Base-by-base conservation (phyloP, 2,113 vertebrate genomes). In the Rana temporaria region DNA sequence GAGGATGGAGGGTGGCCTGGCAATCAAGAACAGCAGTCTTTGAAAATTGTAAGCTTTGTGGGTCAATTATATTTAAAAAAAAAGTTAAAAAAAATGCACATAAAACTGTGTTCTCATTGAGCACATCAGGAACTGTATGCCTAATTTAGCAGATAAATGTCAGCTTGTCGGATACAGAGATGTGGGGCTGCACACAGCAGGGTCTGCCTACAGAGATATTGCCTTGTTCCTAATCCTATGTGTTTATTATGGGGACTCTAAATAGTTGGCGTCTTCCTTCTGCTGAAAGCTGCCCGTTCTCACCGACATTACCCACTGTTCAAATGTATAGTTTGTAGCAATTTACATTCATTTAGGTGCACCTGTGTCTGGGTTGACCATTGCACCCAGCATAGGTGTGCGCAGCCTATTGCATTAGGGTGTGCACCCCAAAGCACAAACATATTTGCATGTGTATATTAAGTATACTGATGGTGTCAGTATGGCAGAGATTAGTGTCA, bases 91-190 rank as follows among this genome's bases (percentile, higher is more conserved):
- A 48, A 48, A 48, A 48, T 48, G 42, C 42, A 11, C 42, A 48
- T 48, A 48, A 48, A 48, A 48, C 12, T 48, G 42, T 48, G 42
- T 48, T 12, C 42, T 48, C 12, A 48, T 48, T 48, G 42, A 12
- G 42, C 9, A 71, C 20, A 30, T n/a, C 19, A 34, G 71, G 55
- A 73, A 59, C 30, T 59, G 18, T 32, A 53, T 17, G 30, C 32
- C 26, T 75, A 42, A 30, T 59, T 75, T 75, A 75, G 19, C 60
- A 42, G 30, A 74, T 59, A 74, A 60, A 59, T 59, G 69, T 71
- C 20, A 71, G 6, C 26, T 15, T 55, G 55, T n/a, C 16, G 15
- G 55, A 71, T 48, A 71, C 55, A 71, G 55, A 20, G 26, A 22
- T 75, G 9, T 62, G 24, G 17, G 34, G 1, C 3, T 7, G 71